Conservation (phyloP, 2,888 invertebrate genomes). For the Plebejus melissa region DNA sequence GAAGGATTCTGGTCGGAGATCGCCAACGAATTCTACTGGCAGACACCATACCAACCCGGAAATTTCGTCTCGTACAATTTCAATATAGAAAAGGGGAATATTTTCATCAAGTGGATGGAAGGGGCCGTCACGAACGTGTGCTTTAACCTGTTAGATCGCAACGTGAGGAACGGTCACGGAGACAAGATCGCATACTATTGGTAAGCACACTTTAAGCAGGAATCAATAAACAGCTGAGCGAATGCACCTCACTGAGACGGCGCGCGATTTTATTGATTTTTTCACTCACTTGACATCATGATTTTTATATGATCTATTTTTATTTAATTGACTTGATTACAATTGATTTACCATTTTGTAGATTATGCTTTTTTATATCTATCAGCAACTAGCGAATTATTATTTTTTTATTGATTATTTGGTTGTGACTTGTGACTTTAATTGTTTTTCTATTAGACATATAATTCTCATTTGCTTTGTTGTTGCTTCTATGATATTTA, state of each 20-base stretch:
- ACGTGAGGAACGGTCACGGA: conserved; percentile 92
- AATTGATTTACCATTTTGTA: neutral
- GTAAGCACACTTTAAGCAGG: conserved; percentile 79
- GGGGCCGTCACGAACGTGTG: conserved; percentile 97
- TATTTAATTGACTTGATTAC: neutral
- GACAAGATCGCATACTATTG: conserved; percentile 96
- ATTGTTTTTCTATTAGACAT: neutral
- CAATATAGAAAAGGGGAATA: conserved; percentile 91
- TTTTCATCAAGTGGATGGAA: conserved; percentile 96
- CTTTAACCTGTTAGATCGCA: conserved; percentile 96
- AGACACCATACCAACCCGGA: conserved; percentile 84
- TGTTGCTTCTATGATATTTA: neutral
- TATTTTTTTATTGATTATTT: neutral
- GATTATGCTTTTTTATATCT: neutral
- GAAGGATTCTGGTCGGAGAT: conserved; percentile 96
- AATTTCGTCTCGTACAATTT: conserved; percentile 95
- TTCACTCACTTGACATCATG: conserved; percentile 33
- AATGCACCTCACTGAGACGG: conserved; percentile 55
- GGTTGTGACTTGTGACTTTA: neutral
- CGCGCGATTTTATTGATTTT: conserved; percentile 71
- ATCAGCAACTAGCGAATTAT: neutral
- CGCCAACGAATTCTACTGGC: conserved; percentile 96
- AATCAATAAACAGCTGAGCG: conserved; percentile 68
- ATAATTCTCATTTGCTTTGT: neutral
- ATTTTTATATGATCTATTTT: conserved; percentile 30